Conservation (phyloP, 2,797 vertebrate species). For the Microchirus variegatus region DNA sequence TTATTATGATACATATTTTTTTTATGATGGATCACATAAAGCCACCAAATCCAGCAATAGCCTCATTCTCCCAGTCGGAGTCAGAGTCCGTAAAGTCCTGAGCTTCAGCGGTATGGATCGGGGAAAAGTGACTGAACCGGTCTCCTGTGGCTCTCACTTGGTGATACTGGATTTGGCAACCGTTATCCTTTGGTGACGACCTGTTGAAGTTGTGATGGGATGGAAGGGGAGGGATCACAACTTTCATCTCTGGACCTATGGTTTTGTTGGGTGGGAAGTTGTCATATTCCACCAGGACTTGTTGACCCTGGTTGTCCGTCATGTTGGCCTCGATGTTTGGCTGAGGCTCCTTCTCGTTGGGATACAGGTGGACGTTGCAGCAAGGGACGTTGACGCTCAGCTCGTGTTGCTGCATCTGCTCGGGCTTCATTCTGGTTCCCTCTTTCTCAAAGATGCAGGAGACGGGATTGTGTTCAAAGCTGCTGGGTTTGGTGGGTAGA, state of each 20-base stretch:
- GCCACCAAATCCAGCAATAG: conserved; percentile 70
- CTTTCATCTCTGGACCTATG: conserved; percentile 80
- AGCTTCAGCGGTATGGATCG: conserved; percentile 62
- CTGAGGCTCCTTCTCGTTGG: conserved; percentile 43
- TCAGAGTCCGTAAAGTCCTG: conserved; percentile 79
- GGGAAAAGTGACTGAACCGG: conserved; percentile 77
- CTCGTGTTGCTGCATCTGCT: conserved; percentile 52
- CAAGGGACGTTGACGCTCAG: conserved; percentile 54
- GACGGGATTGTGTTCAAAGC: conserved; percentile 45
- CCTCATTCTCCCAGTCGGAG: conserved; percentile 85
- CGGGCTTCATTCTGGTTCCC: conserved; percentile 23
- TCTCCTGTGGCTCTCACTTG: conserved; percentile 32
- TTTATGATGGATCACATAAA: conserved; percentile 67
- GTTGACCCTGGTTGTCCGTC: conserved; percentile 27
- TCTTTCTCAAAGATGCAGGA: conserved; percentile 69
- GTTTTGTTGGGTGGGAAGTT: conserved; percentile 84
- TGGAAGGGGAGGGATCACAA: conserved; percentile 80
- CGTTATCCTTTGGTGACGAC: conserved; percentile 60
- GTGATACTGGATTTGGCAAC: conserved; percentile 56
- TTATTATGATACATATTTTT: conserved; percentile 20
- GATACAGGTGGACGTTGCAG: conserved; percentile 65
- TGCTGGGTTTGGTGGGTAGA: conserved; percentile 35
- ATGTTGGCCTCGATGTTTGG: conserved; percentile 22
- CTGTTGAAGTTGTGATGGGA: conserved; percentile 63
- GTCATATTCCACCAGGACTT: conserved; percentile 80